phyloP scores from a whole-genome alignment of 1,140 invertebrate species.

The Drosophila erecta region DNA sequence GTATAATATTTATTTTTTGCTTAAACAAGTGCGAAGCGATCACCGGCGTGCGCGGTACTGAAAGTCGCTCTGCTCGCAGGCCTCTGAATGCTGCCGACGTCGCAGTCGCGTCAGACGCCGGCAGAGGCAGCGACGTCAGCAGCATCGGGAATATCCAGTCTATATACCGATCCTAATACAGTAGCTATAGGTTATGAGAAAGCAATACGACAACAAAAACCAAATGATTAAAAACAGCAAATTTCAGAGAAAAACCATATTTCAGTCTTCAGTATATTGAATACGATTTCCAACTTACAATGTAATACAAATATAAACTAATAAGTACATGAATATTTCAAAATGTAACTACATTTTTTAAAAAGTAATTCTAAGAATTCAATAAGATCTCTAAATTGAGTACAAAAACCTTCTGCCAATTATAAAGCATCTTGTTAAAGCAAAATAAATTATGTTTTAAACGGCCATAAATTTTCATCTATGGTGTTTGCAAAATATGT shows the following conservation, averaged over 20 bases:
- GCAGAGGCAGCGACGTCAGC: conserved; percentile 17
- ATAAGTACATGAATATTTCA: too few species aligned
- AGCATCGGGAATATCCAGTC: conserved; percentile 13
- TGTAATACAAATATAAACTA: too few species aligned
- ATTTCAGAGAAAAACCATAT: too few species aligned
- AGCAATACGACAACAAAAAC: background rate
- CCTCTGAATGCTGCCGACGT: conserved; percentile 15
- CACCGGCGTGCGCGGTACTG: conserved; percentile 77
- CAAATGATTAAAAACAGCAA: background rate
- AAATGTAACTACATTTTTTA: too few species aligned
- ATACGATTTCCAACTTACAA: too few species aligned
- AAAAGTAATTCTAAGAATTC: background rate
- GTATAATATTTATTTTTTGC: conserved; percentile 6
- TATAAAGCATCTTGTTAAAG: conserved; percentile 1
- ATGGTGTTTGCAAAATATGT: conserved; percentile 8
- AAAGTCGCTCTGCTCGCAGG: conserved; percentile 57
- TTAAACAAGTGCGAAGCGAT: conserved; percentile 73
- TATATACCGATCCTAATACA: conserved; percentile 24
- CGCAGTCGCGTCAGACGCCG: background rate
- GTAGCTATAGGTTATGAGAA: conserved; percentile 2
- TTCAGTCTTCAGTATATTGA: too few species aligned
- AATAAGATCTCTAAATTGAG: too few species aligned
- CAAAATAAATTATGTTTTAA: conserved; percentile 17
- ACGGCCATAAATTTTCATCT: conserved; percentile 16
- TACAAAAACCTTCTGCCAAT: background rate